Base-by-base conservation (phyloP, 2,797 vertebrate species). In the Tolypeutes matacus region DNA sequence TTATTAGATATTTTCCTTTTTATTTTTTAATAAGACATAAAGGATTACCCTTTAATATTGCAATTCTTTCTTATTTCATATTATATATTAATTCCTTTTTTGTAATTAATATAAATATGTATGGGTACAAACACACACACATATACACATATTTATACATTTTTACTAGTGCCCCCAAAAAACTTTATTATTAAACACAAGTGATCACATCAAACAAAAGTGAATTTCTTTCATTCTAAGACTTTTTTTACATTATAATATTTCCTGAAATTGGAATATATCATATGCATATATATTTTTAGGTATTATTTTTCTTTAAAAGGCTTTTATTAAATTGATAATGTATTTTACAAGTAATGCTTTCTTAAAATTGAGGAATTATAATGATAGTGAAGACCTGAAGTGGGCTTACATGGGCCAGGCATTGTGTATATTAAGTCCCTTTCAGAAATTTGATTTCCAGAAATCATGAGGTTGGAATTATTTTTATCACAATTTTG, bases 371-470 rank as follows among this genome's bases (percentile, higher is more conserved):
- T 85, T 72, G 23, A 86, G 6, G 13, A 21, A 67, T 70, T 56
- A 39, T 2, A 85, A 10, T 64, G 75, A 27, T 36, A 77, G 3
- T 23, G 91, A 80, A 96, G 8, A 51, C 14, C 23, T 85, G 60
- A 77, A 53, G 31, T 60, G 29, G 36, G 1, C 53, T 62, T 58
- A n/a, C 2, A 60, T 73, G 39, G 91, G 23, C 27, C 25, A 70
- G 81, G 7, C n/a, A 65, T 91, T 46, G 10, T 27, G 9, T 58
- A 0, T 77, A 21, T 69, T 80, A 49, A n/a, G 18, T 20, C 80
- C 20, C 82, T 72, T 96, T 70, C 25, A 94, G n/a, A 80, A 89
- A 34, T 69, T 83, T 89, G 36, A 91, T 53, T 90, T 92, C 73
- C 36, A 83, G 8, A 25, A 60, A 77, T 72, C 86, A 39, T 56